Conservation (phyloP, 2,797 vertebrate genomes). For the Numenius phaeopus region DNA sequence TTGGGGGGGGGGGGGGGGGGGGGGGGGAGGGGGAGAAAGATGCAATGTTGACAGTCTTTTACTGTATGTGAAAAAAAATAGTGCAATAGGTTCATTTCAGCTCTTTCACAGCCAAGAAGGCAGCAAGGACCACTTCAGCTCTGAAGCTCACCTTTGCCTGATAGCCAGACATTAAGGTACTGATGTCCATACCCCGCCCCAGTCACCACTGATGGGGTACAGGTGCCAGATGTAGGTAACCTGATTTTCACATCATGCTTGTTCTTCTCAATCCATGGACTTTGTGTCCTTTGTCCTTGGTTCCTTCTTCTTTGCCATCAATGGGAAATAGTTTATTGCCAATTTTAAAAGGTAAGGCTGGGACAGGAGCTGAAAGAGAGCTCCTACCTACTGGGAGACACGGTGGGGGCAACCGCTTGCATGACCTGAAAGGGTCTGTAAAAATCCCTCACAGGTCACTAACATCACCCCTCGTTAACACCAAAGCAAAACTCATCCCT, state of each 20-base stretch:
- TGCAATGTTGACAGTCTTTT: not conserved
- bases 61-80: not conserved
- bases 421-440: not conserved
- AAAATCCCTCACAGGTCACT: not conserved
- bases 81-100: not conserved
- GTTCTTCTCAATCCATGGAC: not conserved
- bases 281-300: not conserved
- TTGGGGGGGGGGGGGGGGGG: rapidly evolving
- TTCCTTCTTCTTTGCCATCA: not conserved
- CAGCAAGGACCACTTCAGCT: not conserved
- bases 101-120: not conserved
- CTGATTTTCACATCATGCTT: not conserved
- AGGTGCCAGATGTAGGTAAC: rapidly evolving
- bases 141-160: not conserved
- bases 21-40: too few relatives aligned
- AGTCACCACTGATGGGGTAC: not conserved
- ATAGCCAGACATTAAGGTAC: not conserved
- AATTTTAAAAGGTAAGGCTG: not conserved
- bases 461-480: not conserved
- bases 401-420: not conserved
- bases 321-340: not conserved
- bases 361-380: not conserved
- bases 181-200: not conserved
- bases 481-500: not conserved
- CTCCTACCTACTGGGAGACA: not conserved